Conservation (phyloP, 2,888 invertebrate genomes). For the Habroteleia sp. region DNA sequence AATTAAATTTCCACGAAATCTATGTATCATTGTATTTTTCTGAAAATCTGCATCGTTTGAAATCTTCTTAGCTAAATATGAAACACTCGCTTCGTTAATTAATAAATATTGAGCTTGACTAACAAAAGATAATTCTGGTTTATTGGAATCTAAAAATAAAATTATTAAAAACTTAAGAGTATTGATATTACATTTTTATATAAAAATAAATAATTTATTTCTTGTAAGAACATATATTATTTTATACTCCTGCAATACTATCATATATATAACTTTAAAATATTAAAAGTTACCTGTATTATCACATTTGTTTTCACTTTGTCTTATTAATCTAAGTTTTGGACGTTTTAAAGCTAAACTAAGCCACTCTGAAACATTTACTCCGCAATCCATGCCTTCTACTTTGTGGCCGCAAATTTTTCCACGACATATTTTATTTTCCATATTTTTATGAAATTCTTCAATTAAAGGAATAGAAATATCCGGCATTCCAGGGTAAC, state of each 20-base stretch:
- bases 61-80: conserved; percentile 86
- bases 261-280: too few species aligned
- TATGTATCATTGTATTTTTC: conserved; percentile 85
- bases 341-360: conserved; percentile 86
- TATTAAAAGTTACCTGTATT: conserved; percentile 29
- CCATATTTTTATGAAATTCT: conserved; percentile 69
- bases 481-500: conserved; percentile 83
- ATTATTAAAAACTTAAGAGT: too few species aligned
- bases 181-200: too few species aligned
- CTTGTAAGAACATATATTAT: too few species aligned
- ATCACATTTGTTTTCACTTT: conserved; percentile 75
- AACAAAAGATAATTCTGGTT: conserved; percentile 84
- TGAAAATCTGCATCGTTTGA: conserved; percentile 80
- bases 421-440: conserved; percentile 85
- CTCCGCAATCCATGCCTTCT: conserved; percentile 92
- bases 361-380: conserved; percentile 90
- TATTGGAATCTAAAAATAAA: conserved; percentile 65
- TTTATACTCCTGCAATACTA: too few species aligned
- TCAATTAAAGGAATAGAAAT: conserved; percentile 83
- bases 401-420: conserved; percentile 93
- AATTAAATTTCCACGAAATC: conserved; percentile 96
- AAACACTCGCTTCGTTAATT: conserved; percentile 89
- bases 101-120: conserved; percentile 94
- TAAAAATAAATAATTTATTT: too few species aligned
- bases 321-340: conserved; percentile 87